Conservation (phyloP, 2,888 invertebrate genomes). For the Sphaerophoria taeniata region DNA sequence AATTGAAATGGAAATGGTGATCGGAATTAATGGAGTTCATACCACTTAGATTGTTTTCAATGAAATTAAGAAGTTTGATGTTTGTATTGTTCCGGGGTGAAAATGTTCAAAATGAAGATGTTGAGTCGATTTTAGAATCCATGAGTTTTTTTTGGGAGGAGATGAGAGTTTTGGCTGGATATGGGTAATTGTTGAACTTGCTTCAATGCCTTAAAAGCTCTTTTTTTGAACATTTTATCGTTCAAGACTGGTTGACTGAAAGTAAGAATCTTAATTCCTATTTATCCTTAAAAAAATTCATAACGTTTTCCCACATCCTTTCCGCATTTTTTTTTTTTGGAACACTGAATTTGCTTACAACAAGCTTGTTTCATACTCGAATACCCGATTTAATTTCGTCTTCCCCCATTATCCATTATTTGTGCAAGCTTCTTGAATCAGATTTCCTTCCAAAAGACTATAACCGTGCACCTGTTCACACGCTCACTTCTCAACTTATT, state of each 20-base stretch:
- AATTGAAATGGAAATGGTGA: not conserved
- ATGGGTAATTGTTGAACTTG: too few species aligned
- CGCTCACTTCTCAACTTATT: slow-evolving; percentile 8
- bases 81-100: too few species aligned
- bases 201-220: too few species aligned
- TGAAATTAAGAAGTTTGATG: too few species aligned
- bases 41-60: not conserved
- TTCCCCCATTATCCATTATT: not conserved
- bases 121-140: too few species aligned
- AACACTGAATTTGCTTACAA: not conserved
- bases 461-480: slow-evolving; percentile 25
- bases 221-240: too few species aligned
- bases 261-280: not conserved
- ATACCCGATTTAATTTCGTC: not conserved
- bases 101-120: too few species aligned
- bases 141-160: too few species aligned
- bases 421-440: slow-evolving; percentile 16
- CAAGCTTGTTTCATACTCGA: slow-evolving; percentile 5
- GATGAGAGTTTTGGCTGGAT: too few species aligned
- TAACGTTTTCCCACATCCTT: not conserved
- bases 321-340: not conserved
- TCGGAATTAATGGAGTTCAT: not conserved
- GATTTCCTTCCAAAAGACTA: not conserved
- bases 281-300: not conserved
- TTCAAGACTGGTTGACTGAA: too few species aligned